phyloP scores from a whole-genome alignment of 2,113 vertebrate species.

The Spea multiplicata region DNA sequence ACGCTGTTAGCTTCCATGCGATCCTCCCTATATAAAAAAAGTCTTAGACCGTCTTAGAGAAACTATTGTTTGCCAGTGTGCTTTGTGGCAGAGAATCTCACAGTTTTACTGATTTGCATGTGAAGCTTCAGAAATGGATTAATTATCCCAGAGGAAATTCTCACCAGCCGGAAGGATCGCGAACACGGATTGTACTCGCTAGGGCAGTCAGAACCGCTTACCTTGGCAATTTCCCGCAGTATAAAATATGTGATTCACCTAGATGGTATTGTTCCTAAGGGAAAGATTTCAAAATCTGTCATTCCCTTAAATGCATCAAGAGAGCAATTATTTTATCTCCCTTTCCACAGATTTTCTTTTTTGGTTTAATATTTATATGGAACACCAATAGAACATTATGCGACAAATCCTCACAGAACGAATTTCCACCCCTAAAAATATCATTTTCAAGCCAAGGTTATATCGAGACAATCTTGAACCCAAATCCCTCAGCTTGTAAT shows the following conservation, averaged over 20 bases:
- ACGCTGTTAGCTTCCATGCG: constrained; percentile 21
- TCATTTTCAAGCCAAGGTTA: constrained; percentile 26
- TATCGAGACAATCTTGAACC: background rate
- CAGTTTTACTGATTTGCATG: constrained; percentile 15
- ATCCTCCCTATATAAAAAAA: background rate
- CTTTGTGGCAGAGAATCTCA: background rate
- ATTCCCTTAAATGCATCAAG: constrained; percentile 13
- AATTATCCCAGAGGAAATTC: constrained; percentile 38
- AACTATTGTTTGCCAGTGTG: constrained; percentile 5
- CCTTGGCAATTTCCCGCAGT: constrained; percentile 19
- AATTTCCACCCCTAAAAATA: constrained; percentile 3
- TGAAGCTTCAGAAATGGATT: constrained; percentile 31
- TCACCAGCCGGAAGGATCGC: constrained; percentile 11
- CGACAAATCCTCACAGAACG: background rate
- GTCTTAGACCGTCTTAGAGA: background rate
- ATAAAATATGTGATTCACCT: constrained; percentile 25
- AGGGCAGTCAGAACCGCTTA: constrained; percentile 24
- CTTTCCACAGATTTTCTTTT: constrained; percentile 19
- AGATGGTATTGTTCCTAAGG: constrained; percentile 1
- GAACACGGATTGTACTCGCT: constrained; percentile 5
- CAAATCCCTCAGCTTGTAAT: constrained; percentile 18
- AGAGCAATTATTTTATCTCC: constrained; percentile 32
- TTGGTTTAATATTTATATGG: constrained; percentile 21
- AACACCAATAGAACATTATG: background rate
- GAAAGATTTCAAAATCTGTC: constrained; percentile 17